These are phyloP conservation scores for Syncerus caffer DNA, from an alignment of 2,797 vertebrate genomes.

Conservation along the genomic window DNA sequence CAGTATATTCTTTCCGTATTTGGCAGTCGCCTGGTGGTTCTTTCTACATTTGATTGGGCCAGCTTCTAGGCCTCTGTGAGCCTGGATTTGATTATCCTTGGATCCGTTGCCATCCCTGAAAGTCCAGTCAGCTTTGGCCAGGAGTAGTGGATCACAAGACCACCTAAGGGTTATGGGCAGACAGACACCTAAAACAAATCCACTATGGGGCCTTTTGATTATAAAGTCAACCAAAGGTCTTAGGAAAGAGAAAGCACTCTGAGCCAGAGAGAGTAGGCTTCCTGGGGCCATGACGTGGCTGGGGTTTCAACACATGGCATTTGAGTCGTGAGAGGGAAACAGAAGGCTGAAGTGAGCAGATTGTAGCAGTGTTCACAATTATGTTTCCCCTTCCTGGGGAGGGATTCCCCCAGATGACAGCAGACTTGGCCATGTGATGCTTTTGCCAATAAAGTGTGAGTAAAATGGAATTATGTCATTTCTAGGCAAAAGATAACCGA, in stretches of 20 bases:
- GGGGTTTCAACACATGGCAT: not conserved
- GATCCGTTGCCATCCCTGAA: not conserved
- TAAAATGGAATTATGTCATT: not conserved
- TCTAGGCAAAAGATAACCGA: not conserved
- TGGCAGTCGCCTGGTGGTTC: not conserved
- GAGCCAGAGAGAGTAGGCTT: not conserved
- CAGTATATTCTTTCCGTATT: not conserved
- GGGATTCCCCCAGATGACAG: not conserved
- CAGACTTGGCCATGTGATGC: not conserved
- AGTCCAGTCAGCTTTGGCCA: not conserved
- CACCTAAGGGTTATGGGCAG: too few species aligned
- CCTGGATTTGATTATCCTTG: not conserved
- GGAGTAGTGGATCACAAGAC: not conserved
- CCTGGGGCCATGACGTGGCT: not conserved
- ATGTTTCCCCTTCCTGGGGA: not conserved
- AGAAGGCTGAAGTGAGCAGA: not conserved
- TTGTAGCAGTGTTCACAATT: not conserved
- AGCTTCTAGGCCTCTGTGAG: not conserved
- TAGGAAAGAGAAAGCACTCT: not conserved
- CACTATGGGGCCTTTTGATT: not conserved
- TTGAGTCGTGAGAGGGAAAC: not conserved
- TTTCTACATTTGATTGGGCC: not conserved
- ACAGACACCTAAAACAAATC: not conserved
- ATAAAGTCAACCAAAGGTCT: not conserved
- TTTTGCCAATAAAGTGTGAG: not conserved